Evolutionary conservation across 53 echinoderm and acorn worm genomes (phyloP), one percentile per base, ranked within the genome.

Genomic region (Astropecten irregularis): DNA sequence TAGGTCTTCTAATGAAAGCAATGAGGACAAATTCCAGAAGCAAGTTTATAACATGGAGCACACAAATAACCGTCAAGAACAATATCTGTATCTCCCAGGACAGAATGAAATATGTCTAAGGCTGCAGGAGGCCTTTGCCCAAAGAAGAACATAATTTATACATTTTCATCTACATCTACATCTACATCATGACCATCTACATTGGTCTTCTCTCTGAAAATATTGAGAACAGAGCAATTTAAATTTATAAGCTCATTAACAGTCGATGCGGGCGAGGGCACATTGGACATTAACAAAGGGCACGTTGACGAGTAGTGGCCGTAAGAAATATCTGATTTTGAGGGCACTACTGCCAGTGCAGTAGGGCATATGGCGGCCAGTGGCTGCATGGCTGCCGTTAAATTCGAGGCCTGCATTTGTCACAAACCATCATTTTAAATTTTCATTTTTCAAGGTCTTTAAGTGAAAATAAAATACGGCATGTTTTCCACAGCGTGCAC

Each of bases 81-180:
- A 36, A 72, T 6, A 53, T 48, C 31, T 26, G n/a, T 1, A 48
- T 72, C 53, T 20, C 72, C 72, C 7, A 50, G 34, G n/a, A 72
- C 8, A 32, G 72, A 25, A 21, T 72, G 47, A 16, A 72, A 72
- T 10, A 72, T 53, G 30, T 72, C 72, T 19, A 53, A 33, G 20
- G 72, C 72, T 48, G 51, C 72, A 33, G 54, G 21, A 14, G 34
- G 35, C 72, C 72, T 28, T 9, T 72, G 27, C 48, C 54, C 29
- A 72, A 35, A 7, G 72, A 72, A 9, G 72, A 52, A 21, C 72
- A 52, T 19, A 72, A 51, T n/a, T n/a, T n/a, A 53, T 72, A 72
- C n/a, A 52, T 72, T 34, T 72, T 72, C 4, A 13, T 33, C 28
- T 51, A 50, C 32, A 33, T 25, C 28, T 32, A n/a, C n/a, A n/a